phyloP scores from a whole-genome alignment of 2,113 vertebrate species.

The Mus musculus region GRCm39 chr1:151755001-151755500 shows the following conservation, averaged over 20 bases:
- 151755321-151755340: background rate
- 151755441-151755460: background rate
- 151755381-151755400: background rate
- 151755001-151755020: background rate
- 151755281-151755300: background rate
- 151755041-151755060: conserved; percentile 34
- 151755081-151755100: conserved; percentile 34
- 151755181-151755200: conserved; percentile 9
- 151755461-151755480: background rate
- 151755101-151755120: conserved; percentile 55
- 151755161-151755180: conserved; percentile 47
- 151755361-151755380: background rate
- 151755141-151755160: conserved; percentile 63
- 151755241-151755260: background rate
- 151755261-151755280: background rate
- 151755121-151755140: conserved; percentile 31
- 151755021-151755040: background rate
- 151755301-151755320: background rate
- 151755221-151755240: background rate
- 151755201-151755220: conserved; percentile 37
- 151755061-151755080: conserved; percentile 54
- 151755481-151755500: background rate
- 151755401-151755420: background rate
- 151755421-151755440: background rate
- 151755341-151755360: background rate